Base-by-base conservation (phyloP, 2,888 invertebrate species). In the Cataglyphis livida region DNA sequence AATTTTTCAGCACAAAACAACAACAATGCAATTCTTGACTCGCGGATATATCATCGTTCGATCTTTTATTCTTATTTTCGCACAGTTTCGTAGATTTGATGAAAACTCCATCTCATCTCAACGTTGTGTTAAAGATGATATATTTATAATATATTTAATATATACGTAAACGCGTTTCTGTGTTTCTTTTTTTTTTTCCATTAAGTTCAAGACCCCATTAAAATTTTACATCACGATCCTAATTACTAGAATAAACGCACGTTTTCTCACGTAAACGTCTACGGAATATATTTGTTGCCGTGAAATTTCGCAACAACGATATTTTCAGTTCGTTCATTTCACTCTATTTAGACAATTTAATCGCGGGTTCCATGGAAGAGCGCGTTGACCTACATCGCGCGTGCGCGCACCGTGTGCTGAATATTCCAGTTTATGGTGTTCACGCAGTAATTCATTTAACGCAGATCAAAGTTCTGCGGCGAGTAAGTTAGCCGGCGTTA, bases 401-500 rank as follows among this genome's bases (percentile, higher is more conserved):
- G 44, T n/a, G 32, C 59, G 59, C 51, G n/a, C 44, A 59, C 41
- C 59, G 78, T 64, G 74, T 81, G 73, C 81, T 62, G 81, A 81
- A 73, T 81, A 81, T 61, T 81, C 51, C 54, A 81, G 81, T 81
- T 81, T 81, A 81, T 81, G 73, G 81, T 81, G 75, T 81, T 81
- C 81, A 75, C 81, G 81, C 81, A 81, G 62, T 81, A 81, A 71
- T 81, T 74, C 81, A 51, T 73, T 81, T 81, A 71, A 71, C 74
- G 81, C 81, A 81, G 73, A 73, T 81, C 81, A 81, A 64, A 86
- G 71, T 83, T 87, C 71, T 44, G 62, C 61, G 48, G 61, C 68
- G 76, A 70, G 76, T 61, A 68, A 88, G 85, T 76, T 75, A 73
- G 68, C 57, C 48, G 66, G 70, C 76, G 65, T 85, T 74, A 82